phyloP scores from a whole-genome alignment of 2,113 vertebrate genomes.

The Dicerorhinus sumatrensis region DNA sequence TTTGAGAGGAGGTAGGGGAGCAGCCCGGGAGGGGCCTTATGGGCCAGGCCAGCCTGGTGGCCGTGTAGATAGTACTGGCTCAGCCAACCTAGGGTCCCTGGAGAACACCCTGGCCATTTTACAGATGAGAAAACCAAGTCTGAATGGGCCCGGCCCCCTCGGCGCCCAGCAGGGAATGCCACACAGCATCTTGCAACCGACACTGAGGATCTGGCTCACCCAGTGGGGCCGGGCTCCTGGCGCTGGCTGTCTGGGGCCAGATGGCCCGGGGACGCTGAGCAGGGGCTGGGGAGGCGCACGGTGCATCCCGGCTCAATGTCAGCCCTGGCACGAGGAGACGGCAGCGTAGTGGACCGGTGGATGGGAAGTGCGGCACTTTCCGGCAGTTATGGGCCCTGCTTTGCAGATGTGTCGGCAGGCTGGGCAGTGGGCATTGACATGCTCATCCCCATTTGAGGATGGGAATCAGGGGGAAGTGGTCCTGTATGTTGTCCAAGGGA shows the following conservation, averaged over 20 bases:
- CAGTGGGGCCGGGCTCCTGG: not conserved
- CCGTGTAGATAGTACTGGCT: fast-evolving
- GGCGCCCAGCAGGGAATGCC: not conserved
- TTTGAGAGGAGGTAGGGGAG: fast-evolving
- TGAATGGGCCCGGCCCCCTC: not conserved
- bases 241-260: not conserved
- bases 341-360: fast-evolving
- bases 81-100: not conserved
- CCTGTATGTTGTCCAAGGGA: not conserved
- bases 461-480: not conserved
- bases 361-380: too few relatives aligned
- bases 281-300: fast-evolving
- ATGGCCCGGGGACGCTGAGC: not conserved
- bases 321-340: not conserved
- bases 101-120: not conserved
- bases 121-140: not conserved
- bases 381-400: fast-evolving
- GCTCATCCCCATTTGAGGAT: fast-evolving
- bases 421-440: fast-evolving
- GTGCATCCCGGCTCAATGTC: fast-evolving
- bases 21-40: fast-evolving
- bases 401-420: not conserved
- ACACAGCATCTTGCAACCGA: fast-evolving
- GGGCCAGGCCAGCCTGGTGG: not conserved
- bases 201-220: not conserved